phyloP scores from a whole-genome alignment of 1,140 invertebrate species.

The Eubasilissa regina region DNA sequence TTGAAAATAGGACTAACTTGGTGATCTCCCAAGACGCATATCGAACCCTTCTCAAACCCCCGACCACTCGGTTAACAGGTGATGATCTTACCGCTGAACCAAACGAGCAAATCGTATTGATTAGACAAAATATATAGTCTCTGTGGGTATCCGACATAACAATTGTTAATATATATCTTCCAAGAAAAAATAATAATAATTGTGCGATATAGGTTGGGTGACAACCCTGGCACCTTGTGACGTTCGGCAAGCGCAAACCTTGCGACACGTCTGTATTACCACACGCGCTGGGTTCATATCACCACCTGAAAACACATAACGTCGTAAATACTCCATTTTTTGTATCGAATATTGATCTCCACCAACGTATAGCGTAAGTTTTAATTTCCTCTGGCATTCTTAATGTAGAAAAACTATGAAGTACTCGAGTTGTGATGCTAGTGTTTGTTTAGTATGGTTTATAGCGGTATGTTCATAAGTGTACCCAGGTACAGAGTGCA shows the following conservation, averaged over 20 bases:
- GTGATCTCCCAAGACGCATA: no score
- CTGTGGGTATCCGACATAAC: no score
- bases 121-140: no score
- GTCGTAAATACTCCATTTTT: neutral
- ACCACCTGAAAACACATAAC: constrained; percentile 8
- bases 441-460: constrained; percentile 17
- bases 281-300: constrained; percentile 26
- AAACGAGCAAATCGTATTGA: no score
- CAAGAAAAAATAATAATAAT: neutral
- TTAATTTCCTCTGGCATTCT: neutral
- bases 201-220: neutral
- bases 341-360: constrained; percentile 29
- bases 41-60: no score
- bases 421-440: neutral
- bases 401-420: neutral
- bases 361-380: neutral
- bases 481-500: constrained; percentile 36
- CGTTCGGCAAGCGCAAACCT: constrained; percentile 15
- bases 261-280: constrained; percentile 23
- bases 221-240: neutral
- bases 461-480: constrained; percentile 4
- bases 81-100: no score
- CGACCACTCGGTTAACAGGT: no score
- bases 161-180: no score
- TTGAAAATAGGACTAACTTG: no score